Conservation (phyloP, 53 echinoderm and acorn worm species). For the Mesocentrotus franciscanus region DNA sequence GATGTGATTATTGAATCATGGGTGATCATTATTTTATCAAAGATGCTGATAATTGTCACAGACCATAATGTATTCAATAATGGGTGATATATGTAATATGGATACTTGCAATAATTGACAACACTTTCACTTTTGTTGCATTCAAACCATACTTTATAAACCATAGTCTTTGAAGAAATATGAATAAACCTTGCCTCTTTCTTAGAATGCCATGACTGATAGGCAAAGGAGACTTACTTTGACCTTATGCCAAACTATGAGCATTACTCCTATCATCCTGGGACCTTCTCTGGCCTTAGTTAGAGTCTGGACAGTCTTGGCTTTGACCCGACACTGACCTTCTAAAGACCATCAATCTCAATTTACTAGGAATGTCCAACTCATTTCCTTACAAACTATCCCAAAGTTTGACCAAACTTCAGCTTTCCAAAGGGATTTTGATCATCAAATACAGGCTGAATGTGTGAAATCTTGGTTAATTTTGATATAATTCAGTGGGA, state of each 20-base stretch:
- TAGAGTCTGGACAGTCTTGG: not conserved
- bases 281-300: not conserved
- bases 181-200: not conserved
- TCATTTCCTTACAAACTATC: not conserved
- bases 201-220: not conserved
- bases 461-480: not conserved
- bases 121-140: too few relatives aligned
- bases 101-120: too few relatives aligned
- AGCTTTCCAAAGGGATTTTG: not conserved
- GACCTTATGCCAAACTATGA: not conserved
- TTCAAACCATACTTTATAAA: not conserved
- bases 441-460: not conserved
- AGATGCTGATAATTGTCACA: too few relatives aligned
- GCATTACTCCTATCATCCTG: not conserved
- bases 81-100: too few relatives aligned
- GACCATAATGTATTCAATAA: too few relatives aligned
- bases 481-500: not conserved
- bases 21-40: too few relatives aligned
- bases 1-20: too few relatives aligned
- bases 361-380: conserved; percentile 41
- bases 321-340: conserved; percentile 45
- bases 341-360: conserved; percentile 26
- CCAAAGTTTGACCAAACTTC: not conserved
- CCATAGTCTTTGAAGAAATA: not conserved
- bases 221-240: not conserved